Conservation (phyloP, 2,797 vertebrate species). For the Oreonectes daqikongensis region DNA sequence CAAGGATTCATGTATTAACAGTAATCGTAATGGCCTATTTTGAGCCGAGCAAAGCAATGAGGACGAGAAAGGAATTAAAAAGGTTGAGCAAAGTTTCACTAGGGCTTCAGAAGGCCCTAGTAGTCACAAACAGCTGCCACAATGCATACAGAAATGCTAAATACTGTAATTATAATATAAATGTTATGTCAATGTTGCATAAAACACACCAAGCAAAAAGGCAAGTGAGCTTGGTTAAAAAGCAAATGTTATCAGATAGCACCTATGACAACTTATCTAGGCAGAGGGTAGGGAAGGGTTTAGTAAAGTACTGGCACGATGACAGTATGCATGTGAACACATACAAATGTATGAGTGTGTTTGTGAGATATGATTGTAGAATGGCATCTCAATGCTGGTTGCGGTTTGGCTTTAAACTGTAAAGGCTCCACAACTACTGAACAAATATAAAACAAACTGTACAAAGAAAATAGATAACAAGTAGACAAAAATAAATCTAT, state of each 20-base stretch:
- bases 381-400: constrained; percentile 48
- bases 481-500: constrained; percentile 1
- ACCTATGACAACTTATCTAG: background rate
- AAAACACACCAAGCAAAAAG: background rate
- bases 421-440: constrained; percentile 3
- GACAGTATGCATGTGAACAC: background rate
- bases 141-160: background rate
- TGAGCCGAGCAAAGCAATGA: background rate
- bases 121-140: constrained; percentile 5
- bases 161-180: background rate
- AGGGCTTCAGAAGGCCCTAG: background rate
- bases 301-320: constrained; percentile 11
- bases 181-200: background rate
- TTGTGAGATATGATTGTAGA: background rate
- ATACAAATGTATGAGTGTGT: background rate
- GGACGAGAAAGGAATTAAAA: background rate
- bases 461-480: background rate
- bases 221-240: background rate
- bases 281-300: background rate
- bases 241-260: background rate
- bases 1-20: background rate
- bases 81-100: background rate
- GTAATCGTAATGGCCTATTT: background rate
- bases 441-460: background rate
- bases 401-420: constrained; percentile 16